Percentiles rank a stretch among this genome's conserved stretches.
Conservation (phyloP, 2,797 vertebrate species). For the Pygocentrus nattereri region DNA sequence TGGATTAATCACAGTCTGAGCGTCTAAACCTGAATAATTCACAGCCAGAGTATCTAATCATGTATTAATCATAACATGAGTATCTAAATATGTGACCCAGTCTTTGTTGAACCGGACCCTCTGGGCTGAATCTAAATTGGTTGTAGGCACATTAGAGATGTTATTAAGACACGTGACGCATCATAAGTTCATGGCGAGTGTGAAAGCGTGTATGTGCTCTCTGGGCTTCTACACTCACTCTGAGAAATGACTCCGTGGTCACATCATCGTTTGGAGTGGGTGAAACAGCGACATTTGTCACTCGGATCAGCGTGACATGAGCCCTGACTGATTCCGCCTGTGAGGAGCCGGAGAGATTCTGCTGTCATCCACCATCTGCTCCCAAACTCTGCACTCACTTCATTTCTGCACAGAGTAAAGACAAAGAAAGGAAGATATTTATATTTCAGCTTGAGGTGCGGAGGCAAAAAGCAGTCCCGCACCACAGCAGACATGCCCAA, state of each 20-base stretch:
- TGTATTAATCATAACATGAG: too few relatives aligned
- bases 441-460: constrained; percentile 5
- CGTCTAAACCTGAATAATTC: too few relatives aligned
- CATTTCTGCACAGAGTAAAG: neutral
- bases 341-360: constrained; percentile 37
- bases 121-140: neutral
- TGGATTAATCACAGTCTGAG: too few relatives aligned
- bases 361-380: constrained; percentile 29
- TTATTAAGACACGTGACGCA: neutral
- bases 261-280: constrained; percentile 48
- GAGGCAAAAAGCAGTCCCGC: neutral
- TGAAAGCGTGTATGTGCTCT: neutral
- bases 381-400: neutral
- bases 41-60: too few relatives aligned
- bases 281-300: constrained; percentile 48
- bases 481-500: neutral
- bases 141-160: neutral
- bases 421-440: neutral
- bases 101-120: too few relatives aligned
- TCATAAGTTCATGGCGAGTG: neutral
- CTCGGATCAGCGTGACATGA: constrained; percentile 55
- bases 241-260: constrained; percentile 42
- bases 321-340: constrained; percentile 46
- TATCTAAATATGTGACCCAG: too few relatives aligned
- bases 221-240: constrained; percentile 8